phyloP scores from a whole-genome alignment of 2,113 vertebrate genomes.

The Pedetes capensis region DNA sequence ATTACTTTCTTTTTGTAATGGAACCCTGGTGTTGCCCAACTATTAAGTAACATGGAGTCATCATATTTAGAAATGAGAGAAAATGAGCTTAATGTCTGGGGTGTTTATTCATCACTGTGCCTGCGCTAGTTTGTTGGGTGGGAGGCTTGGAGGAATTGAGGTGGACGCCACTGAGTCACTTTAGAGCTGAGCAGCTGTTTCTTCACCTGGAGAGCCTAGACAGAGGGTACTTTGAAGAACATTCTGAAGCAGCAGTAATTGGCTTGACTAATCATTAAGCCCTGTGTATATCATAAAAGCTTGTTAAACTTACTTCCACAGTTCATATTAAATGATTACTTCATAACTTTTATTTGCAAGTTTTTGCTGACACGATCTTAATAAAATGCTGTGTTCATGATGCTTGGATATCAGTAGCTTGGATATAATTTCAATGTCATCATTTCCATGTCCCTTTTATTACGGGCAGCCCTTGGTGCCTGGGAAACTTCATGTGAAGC shows the following conservation, averaged over 20 bases:
- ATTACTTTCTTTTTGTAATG: neutral
- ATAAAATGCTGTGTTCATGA: conserved; percentile 2
- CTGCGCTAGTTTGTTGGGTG: neutral
- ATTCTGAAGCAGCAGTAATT: neutral
- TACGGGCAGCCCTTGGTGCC: neutral
- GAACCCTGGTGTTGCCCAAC: neutral
- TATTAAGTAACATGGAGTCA: neutral
- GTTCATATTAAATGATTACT: neutral
- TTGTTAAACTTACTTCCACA: conserved; percentile 26
- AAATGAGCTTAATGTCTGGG: neutral
- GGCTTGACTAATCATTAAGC: neutral
- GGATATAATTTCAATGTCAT: neutral
- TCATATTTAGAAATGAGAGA: neutral
- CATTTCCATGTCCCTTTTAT: neutral
- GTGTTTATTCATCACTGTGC: neutral
- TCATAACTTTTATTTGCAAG: neutral
- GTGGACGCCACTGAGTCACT: neutral
- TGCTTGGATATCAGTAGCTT: neutral
- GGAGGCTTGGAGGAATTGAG: neutral
- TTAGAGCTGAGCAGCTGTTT: neutral
- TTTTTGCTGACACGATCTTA: conserved; percentile 18
- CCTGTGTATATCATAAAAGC: neutral
- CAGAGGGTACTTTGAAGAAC: neutral
- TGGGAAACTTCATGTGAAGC: neutral
- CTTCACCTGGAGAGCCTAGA: neutral